phyloP scores from a whole-genome alignment of 2,797 vertebrate species.

The Rhinatrema bivittatum region DNA sequence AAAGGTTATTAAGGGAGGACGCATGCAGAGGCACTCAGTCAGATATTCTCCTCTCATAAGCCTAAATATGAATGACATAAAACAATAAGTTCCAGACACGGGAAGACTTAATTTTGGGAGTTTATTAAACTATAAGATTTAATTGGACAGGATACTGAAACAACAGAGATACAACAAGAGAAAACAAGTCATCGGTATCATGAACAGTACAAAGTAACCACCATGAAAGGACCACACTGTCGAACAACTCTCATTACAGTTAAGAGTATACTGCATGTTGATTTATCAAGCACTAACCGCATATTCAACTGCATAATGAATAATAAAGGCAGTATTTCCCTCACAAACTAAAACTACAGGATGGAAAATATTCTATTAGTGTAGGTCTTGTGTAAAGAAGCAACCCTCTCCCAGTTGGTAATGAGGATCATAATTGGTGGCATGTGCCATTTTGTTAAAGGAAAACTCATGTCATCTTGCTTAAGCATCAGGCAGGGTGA shows the following conservation, averaged over 20 bases:
- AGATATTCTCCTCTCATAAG: too few relatives aligned
- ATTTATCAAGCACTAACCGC: background rate
- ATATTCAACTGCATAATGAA: background rate
- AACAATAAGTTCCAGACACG: too few relatives aligned
- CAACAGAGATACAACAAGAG: conserved; percentile 39
- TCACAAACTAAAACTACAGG: background rate
- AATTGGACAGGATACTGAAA: conserved; percentile 56
- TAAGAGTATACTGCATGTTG: background rate
- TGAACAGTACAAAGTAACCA: conserved; percentile 40
- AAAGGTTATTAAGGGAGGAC: too few relatives aligned
- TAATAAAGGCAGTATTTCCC: background rate
- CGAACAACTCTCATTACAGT: conserved; percentile 1
- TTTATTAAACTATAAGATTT: conserved; percentile 56
- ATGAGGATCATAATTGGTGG: too few relatives aligned
- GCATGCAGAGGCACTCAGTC: too few relatives aligned
- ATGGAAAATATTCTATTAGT: background rate
- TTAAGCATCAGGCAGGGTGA: too few relatives aligned
- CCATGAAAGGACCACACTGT: conserved; percentile 37
- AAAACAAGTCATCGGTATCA: conserved; percentile 37
- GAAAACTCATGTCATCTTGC: too few relatives aligned
- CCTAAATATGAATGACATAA: too few relatives aligned
- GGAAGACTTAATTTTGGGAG: conserved; percentile 14
- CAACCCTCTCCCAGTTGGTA: too few relatives aligned
- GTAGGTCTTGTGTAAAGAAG: too few relatives aligned
- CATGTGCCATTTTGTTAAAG: too few relatives aligned